Evolutionary conservation across 1,140 invertebrate genomes (phyloP).

Genomic region (Trachelipus rathkii): DNA sequence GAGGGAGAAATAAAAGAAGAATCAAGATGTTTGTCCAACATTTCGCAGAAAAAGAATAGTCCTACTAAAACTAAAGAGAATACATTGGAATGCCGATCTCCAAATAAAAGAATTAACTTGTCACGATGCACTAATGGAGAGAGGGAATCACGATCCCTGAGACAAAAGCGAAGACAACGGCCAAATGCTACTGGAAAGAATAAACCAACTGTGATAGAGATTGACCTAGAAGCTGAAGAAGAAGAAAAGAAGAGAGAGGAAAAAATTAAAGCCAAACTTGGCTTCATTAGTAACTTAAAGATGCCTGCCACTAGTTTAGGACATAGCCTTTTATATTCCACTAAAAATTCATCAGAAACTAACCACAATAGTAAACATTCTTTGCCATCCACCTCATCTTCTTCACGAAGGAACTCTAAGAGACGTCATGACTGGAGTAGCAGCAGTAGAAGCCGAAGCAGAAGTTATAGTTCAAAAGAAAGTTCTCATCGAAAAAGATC

Average conservation of each 20-base stretch:
- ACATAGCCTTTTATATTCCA: background rate
- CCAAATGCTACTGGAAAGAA: background rate
- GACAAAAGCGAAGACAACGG: no score
- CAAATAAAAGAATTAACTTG: no score
- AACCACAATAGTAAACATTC: no score
- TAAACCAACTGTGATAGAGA: background rate
- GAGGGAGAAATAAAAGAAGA: background rate
- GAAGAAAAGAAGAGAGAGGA: background rate
- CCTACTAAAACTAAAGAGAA: background rate
- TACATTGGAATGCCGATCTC: no score
- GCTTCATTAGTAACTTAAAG: background rate
- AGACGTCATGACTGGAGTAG: background rate
- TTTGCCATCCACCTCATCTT: no score
- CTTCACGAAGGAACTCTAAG: background rate
- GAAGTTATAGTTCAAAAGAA: background rate
- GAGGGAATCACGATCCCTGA: no score
- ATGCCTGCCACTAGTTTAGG: background rate
- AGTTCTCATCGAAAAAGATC: background rate
- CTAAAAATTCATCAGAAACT: background rate
- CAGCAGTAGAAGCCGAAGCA: background rate
- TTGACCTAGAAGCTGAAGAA: constrained; percentile 2
- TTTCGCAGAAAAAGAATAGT: background rate
- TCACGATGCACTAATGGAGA: no score
- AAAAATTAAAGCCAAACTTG: background rate
- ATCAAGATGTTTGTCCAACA: background rate